Percentiles rank a stretch among this genome's conserved stretches.
Evolutionary conservation across 2,113 vertebrate genomes (phyloP).

Genomic region (Cebus imitator): DNA sequence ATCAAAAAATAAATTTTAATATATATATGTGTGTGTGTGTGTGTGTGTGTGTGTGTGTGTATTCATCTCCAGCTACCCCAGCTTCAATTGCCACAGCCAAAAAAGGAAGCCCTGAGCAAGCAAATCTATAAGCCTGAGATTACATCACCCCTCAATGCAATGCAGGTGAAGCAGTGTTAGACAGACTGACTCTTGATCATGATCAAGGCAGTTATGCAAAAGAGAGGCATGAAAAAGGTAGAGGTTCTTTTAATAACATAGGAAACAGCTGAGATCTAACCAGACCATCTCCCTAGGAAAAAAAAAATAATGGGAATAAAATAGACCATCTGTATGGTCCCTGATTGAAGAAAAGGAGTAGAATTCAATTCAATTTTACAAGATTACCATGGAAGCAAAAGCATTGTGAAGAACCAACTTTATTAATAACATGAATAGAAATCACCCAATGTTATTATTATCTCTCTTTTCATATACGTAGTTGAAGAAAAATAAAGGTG

Average conservation of each 20-base stretch:
- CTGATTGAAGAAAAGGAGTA: slow-evolving; percentile 71
- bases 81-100: neutral
- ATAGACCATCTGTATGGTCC: slow-evolving; percentile 73
- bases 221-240: neutral
- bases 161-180: neutral
- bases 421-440: slow-evolving; percentile 59
- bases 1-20: no score
- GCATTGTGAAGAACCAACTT: slow-evolving; percentile 71
- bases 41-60: accelerated
- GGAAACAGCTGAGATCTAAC: slow-evolving; percentile 25
- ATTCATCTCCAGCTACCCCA: neutral
- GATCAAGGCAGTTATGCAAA: neutral
- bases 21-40: no score
- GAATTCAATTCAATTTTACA: slow-evolving; percentile 82
- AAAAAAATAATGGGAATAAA: slow-evolving; percentile 76
- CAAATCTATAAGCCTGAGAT: neutral
- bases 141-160: neutral
- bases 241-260: slow-evolving; percentile 34
- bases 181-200: neutral
- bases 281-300: slow-evolving; percentile 45
- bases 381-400: slow-evolving; percentile 70
- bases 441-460: slow-evolving; percentile 62
- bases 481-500: neutral
- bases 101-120: neutral
- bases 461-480: slow-evolving; percentile 49